These are phyloP conservation scores for Centropristis striata DNA, from an alignment of 2,113 vertebrate genomes.

Conservation along the genomic window DNA sequence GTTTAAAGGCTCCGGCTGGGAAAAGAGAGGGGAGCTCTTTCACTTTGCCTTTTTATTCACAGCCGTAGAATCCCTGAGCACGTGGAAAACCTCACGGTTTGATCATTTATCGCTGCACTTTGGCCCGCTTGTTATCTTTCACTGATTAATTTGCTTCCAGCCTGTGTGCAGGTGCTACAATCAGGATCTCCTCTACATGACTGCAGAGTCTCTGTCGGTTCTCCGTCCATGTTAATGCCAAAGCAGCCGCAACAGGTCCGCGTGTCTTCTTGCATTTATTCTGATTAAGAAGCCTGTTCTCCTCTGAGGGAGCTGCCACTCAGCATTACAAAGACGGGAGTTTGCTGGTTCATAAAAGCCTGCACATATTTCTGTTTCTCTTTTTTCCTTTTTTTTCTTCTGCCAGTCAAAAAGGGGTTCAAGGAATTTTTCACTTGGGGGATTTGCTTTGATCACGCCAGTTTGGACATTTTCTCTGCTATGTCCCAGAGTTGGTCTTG, in stretches of 20 bases:
- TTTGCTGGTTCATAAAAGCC: slow-evolving; percentile 53
- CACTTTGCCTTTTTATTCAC: background rate
- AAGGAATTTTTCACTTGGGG: slow-evolving; percentile 57
- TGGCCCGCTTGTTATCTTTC: slow-evolving; percentile 22
- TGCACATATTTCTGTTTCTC: slow-evolving; percentile 42
- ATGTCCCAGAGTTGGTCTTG: slow-evolving; percentile 44
- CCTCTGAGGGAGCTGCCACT: slow-evolving; percentile 57
- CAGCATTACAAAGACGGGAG: slow-evolving; percentile 56
- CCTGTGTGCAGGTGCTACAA: slow-evolving; percentile 27
- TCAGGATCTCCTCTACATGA: slow-evolving; percentile 26
- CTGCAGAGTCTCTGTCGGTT: slow-evolving; percentile 19
- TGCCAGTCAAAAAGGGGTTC: slow-evolving; percentile 53
- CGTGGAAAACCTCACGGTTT: slow-evolving; percentile 3
- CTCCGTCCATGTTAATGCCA: slow-evolving; percentile 27
- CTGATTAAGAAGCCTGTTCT: slow-evolving; percentile 40
- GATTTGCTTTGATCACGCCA: slow-evolving; percentile 67
- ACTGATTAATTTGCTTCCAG: slow-evolving; percentile 26
- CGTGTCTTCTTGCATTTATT: slow-evolving; percentile 43
- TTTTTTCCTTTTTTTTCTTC: background rate
- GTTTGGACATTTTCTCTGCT: slow-evolving; percentile 49
- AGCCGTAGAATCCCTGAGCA: background rate
- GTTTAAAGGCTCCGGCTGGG: background rate
- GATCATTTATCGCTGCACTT: slow-evolving; percentile 36
- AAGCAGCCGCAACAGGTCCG: slow-evolving; percentile 41
- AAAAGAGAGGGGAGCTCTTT: background rate